Conservation (phyloP, 2,797 vertebrate species). For the Malacoraja senta region DNA sequence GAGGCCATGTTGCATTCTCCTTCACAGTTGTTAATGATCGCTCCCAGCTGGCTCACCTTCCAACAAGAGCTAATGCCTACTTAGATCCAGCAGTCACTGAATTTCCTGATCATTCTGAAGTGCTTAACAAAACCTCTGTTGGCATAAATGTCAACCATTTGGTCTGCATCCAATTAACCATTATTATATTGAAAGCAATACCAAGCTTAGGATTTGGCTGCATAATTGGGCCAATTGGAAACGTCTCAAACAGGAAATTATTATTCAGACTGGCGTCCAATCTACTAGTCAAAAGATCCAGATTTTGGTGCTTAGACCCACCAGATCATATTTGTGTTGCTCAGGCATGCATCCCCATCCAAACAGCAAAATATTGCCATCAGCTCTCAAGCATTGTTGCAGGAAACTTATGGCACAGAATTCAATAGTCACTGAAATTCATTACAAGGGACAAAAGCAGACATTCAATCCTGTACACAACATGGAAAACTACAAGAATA, state of each 20-base stretch:
- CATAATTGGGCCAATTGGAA: conserved; percentile 20
- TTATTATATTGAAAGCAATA: conserved; percentile 35
- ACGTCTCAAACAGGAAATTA: conserved; percentile 25
- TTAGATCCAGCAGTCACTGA: conserved; percentile 18
- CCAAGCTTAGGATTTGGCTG: conserved; percentile 26
- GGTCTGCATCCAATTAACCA: conserved; percentile 30
- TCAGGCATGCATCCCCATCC: background rate
- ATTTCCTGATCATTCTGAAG: conserved; percentile 14
- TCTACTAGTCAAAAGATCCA: conserved; percentile 11
- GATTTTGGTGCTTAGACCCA: conserved; percentile 4
- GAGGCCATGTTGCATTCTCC: background rate
- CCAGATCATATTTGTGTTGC: background rate
- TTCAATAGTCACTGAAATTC: background rate
- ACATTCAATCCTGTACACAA: background rate
- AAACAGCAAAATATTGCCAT: background rate
- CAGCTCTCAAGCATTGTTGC: conserved; percentile 1
- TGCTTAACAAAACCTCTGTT: conserved; percentile 9
- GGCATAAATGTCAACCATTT: conserved; percentile 14
- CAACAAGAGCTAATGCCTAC: background rate
- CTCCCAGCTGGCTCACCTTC: conserved; percentile 31
- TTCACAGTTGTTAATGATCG: conserved; percentile 11
- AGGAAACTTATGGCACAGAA: background rate
- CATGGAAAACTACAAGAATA: background rate
- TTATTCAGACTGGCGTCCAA: conserved; percentile 17
- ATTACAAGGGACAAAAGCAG: background rate